Base-by-base conservation (phyloP, 2,888 invertebrate species). In the Quadriops clusia region DNA sequence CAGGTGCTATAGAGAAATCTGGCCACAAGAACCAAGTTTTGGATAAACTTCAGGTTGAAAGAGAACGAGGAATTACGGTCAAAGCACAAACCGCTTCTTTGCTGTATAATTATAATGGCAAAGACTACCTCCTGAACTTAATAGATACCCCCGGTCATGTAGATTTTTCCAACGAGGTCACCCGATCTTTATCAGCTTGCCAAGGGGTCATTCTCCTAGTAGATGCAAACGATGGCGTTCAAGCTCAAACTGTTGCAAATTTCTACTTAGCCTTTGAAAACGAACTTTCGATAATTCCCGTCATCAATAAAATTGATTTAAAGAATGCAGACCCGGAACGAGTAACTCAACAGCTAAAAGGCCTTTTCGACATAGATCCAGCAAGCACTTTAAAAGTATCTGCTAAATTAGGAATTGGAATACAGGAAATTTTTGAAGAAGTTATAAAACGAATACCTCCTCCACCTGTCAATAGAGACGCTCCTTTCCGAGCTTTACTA, bases 121-220 rank as follows among this genome's bases (percentile, higher is more conserved):
- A 76, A 47, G 60, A 70, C 12, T 94, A 89, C 62, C 65, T 94
- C 16, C 65, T 98, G 2, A 97, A 97, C 61, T 70, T 97, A 13
- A 94, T 98, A 46, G 97, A 98, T 58, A 97, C 97, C 10, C 97
- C 97, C 4, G 94, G 97, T 2, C 97, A 97, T 70, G 95, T 95
- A 1, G 97, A 98, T 60, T 97, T 97, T 60, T 79, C 85, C 9
- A 91, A 87, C 65, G 95, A 97, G 70, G 78, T 80, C 40, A 77
- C 85, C 1, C 68, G 95, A 32, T 94, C 94, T 27, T 66, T 97
- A 32, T 72, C 82, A 35, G 90, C 91, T 26, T 95, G 93, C 53
- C 89, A 95, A 67, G 95, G 95, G 6, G 95, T 91, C 1, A 74
- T 98, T 40, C 65, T 98, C 32, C 62, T 98, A 28, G 89, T 98